Conservation (phyloP, 2,113 vertebrate genomes). For the Paraplagusia blochii region DNA sequence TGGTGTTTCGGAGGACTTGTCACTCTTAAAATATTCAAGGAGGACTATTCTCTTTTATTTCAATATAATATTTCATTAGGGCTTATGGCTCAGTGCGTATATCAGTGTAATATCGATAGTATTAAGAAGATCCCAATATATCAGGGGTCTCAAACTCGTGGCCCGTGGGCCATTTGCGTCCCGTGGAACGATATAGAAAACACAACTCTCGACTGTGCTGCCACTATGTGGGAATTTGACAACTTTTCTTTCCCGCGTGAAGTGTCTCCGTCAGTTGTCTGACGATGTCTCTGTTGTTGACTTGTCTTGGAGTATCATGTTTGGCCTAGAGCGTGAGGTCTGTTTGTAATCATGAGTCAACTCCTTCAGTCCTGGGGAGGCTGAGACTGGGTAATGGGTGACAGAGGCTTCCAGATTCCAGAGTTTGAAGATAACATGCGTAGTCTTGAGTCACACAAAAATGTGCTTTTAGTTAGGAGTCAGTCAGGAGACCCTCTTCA, state of each 20-base stretch:
- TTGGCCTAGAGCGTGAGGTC: slow-evolving; percentile 29
- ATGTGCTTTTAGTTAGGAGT: slow-evolving; percentile 34
- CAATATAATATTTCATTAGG: slow-evolving; percentile 54
- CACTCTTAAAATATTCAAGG: slow-evolving; percentile 59
- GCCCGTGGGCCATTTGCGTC: too few species aligned
- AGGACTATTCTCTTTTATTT: slow-evolving; percentile 39
- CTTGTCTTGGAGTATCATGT: slow-evolving; percentile 20
- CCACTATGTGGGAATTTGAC: slow-evolving; percentile 11
- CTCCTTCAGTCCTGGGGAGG: slow-evolving; percentile 14
- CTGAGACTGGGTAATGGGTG: slow-evolving; percentile 24
- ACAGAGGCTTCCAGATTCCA: slow-evolving; percentile 25
- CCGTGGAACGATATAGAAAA: too few species aligned
- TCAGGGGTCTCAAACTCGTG: too few species aligned
- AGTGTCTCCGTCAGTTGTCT: neutral
- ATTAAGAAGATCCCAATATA: slow-evolving; percentile 21
- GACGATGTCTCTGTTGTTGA: slow-evolving; percentile 11
- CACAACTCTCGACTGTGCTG: neutral
- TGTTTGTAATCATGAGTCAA: slow-evolving; percentile 44
- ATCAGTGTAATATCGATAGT: slow-evolving; percentile 41
- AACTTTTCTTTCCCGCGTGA: neutral
- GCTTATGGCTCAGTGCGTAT: slow-evolving; percentile 32
- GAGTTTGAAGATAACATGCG: slow-evolving; percentile 30
- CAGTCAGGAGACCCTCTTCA: slow-evolving; percentile 14
- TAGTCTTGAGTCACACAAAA: slow-evolving; percentile 27
- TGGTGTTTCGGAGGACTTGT: slow-evolving; percentile 55